Evolutionary conservation across 2,113 vertebrate genomes (phyloP), one percentile per base, ranked within the genome.

Genomic region (Sciurus niger): DNA sequence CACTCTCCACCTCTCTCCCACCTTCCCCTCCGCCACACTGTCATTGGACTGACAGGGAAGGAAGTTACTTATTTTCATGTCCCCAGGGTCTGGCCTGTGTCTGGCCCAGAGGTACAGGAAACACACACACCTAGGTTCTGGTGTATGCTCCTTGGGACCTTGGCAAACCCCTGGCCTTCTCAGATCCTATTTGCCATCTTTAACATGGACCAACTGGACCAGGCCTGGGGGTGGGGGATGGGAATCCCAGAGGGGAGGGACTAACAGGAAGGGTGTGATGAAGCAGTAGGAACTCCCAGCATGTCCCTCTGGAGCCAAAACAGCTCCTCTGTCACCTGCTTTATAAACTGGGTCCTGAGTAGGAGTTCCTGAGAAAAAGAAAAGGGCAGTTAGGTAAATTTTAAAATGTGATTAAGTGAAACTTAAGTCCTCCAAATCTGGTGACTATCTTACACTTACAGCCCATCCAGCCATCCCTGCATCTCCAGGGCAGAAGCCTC

Each of bases 1-100:
- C 37, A 65, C 18, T 8, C 32, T 8, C 55, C 24, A 5, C 28
- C 10, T 34, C n/a, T 22, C 1, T 13, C 30, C 3, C 4, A 25
- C 14, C 10, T 18, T 0, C 46, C 6, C 37, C 13, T 28, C 17
- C 2, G 1, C 1, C 8, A 2, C 2, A 43, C 46, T 10, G 1
- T 63, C 58, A 8, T 4, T 46, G 43, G 60, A 65, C 14, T 30
- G 25, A 30, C 30, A 4, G 30, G 55, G 13, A 34, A 43, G n/a
- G 51, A 4, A 3, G 10, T 70, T 79, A 25, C 7, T 65, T 16
- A 34, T 58, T 84, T 20, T 80, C 20, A 13, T n/a, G 48, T 78
- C 22, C 73, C 12, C 10, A 7, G 11, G 3, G 65, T n/a, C 43
- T 3, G 6, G 8, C 24, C 83, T 82, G 60, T 14, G 40, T 37